phyloP scores from a whole-genome alignment of 2,113 vertebrate species.

The Herpailurus yagouaroundi region DNA sequence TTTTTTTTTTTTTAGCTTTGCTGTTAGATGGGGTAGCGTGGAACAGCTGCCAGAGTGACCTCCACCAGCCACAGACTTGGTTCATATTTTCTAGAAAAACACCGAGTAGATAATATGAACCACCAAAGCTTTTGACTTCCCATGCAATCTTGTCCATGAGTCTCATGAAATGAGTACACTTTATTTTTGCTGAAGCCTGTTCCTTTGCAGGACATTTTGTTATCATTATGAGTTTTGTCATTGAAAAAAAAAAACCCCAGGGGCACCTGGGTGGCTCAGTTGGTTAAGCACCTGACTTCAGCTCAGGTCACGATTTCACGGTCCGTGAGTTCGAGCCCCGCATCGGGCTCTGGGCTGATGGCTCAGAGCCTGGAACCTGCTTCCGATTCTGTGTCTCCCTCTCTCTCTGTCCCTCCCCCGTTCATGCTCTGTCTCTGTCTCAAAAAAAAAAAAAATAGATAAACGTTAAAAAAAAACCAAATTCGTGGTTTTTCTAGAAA shows the following conservation, averaged over 20 bases:
- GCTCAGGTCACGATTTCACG: no score
- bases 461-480: neutral
- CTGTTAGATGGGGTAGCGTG: neutral
- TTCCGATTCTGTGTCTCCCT: no score
- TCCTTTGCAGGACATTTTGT: neutral
- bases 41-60: neutral
- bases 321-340: no score
- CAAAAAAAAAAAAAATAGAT: no score
- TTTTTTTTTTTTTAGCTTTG: neutral
- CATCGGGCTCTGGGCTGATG: no score
- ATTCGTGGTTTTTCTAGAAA: neutral
- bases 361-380: no score
- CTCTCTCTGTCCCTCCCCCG: no score
- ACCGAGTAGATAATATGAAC: neutral
- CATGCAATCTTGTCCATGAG: neutral
- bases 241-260: neutral
- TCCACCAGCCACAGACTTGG: neutral
- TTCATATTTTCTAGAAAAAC: neutral
- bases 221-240: neutral
- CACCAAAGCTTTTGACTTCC: neutral
- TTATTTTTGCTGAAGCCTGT: constrained; percentile 11
- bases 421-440: no score
- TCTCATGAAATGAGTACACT: neutral
- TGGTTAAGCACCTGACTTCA: no score
- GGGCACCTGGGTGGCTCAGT: no score